A percentile compares a stretch with the other conserved stretches of the same genome.
These are phyloP conservation scores for Oxyura jamaicensis DNA, from an alignment of 2,113 vertebrate genomes.

Conservation along the genomic window DNA sequence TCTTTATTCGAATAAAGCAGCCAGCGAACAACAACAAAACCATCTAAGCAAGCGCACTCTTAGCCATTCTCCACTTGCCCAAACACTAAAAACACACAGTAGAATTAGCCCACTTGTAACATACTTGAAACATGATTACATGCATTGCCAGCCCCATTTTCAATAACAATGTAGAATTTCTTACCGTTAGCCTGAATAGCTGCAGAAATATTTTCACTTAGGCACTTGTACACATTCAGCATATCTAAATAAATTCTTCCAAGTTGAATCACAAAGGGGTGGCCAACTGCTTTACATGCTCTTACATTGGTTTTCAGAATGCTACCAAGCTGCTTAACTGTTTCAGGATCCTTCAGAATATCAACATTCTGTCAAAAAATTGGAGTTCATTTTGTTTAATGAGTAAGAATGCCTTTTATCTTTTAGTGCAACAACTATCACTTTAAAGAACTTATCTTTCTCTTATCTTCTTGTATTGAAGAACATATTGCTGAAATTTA, in stretches of 20 bases:
- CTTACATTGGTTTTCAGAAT: slow-evolving; percentile 98
- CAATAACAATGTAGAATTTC: neutral
- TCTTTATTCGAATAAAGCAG: neutral
- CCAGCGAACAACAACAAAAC: neutral
- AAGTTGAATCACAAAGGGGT: slow-evolving; percentile 98
- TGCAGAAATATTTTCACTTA: slow-evolving; percentile 99
- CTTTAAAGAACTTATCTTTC: neutral
- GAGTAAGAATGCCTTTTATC: neutral
- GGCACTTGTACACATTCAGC: slow-evolving; percentile 99
- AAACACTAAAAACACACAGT: neutral
- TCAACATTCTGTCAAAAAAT: slow-evolving; percentile 89
- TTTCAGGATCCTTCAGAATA: slow-evolving; percentile 99
- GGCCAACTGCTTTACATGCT: slow-evolving; percentile 97
- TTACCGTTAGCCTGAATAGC: slow-evolving; percentile 98
- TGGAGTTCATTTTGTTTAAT: neutral
- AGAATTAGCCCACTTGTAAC: neutral
- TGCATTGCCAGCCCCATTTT: neutral
- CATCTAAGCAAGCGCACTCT: neutral
- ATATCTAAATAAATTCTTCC: slow-evolving; percentile 99
- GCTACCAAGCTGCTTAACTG: slow-evolving; percentile 97
- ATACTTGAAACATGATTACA: neutral
- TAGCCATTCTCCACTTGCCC: neutral
- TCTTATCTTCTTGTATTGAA: neutral
- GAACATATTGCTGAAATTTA: neutral
- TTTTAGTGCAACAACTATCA: neutral